These are phyloP conservation scores for Tangara arthus DNA, from an alignment of 2,797 vertebrate species.

Conservation along the genomic window DNA sequence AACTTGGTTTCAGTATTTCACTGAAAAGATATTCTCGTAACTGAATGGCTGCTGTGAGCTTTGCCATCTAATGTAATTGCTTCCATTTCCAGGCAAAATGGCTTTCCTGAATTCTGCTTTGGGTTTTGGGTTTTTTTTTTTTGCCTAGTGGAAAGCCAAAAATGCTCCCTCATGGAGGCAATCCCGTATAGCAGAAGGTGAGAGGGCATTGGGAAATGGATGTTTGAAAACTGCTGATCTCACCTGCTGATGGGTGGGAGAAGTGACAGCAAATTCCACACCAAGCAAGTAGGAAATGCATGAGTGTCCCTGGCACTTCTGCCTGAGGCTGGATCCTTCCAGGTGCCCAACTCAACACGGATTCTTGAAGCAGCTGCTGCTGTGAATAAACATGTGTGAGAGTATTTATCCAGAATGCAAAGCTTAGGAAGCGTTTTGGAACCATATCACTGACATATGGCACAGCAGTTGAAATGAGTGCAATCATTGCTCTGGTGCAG, in stretches of 20 bases:
- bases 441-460: background rate
- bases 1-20: background rate
- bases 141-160: background rate
- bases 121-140: background rate
- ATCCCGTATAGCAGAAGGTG: background rate
- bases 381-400: background rate
- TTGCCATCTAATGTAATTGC: background rate
- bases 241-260: background rate
- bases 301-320: background rate
- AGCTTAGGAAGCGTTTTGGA: background rate
- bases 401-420: background rate
- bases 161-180: background rate
- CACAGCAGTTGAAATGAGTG: background rate
- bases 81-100: background rate
- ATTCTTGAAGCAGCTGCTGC: background rate
- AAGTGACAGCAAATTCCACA: background rate
- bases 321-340: background rate
- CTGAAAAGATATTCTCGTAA: background rate
- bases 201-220: background rate
- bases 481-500: background rate
- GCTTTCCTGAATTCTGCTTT: background rate
- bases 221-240: background rate
- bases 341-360: background rate
- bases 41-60: conserved; percentile 31
- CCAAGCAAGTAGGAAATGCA: background rate